Evolutionary conservation across 2,797 vertebrate species (phyloP).

Genomic region (Sebastes vulpes): DNA sequence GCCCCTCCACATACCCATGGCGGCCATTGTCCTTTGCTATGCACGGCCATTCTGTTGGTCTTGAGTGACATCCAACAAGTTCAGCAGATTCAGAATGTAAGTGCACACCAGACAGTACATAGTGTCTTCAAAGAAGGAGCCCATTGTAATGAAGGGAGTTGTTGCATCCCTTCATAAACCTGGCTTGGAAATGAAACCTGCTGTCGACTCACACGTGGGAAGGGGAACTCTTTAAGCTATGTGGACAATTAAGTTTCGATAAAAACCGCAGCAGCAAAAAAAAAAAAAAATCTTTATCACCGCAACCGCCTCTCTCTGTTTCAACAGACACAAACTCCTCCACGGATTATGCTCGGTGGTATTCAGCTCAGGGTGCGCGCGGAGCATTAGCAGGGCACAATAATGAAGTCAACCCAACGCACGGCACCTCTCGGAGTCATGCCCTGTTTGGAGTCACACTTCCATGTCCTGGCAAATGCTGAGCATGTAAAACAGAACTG

Average conservation of each 20-base stretch:
- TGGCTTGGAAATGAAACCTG: conserved; percentile 66
- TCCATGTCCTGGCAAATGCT: conserved; percentile 86
- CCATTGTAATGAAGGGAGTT: conserved; percentile 71
- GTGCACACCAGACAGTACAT: conserved; percentile 77
- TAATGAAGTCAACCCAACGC: conserved; percentile 79
- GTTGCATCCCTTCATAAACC: conserved; percentile 74
- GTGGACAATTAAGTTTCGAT: conserved; percentile 73
- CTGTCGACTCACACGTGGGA: conserved; percentile 70
- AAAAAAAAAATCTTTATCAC: conserved; percentile 52
- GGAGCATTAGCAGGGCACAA: conserved; percentile 65
- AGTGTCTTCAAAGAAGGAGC: conserved; percentile 75
- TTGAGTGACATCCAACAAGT: conserved; percentile 85
- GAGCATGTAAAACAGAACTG: conserved; percentile 88
- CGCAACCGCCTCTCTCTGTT: conserved; percentile 36
- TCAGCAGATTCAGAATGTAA: conserved; percentile 81
- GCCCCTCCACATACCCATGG: conserved; percentile 75
- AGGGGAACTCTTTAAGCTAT: conserved; percentile 63
- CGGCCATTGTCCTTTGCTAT: conserved; percentile 83
- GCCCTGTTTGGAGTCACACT: conserved; percentile 85
- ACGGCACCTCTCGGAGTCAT: conserved; percentile 78
- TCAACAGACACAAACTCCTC: conserved; percentile 50
- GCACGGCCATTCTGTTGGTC: conserved; percentile 76
- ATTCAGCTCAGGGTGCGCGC: conserved; percentile 62
- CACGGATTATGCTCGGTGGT: conserved; percentile 57
- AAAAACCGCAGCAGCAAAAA: conserved; percentile 70